phyloP scores from a whole-genome alignment of 2,797 vertebrate species.

The Sebastes hubbsi region DNA sequence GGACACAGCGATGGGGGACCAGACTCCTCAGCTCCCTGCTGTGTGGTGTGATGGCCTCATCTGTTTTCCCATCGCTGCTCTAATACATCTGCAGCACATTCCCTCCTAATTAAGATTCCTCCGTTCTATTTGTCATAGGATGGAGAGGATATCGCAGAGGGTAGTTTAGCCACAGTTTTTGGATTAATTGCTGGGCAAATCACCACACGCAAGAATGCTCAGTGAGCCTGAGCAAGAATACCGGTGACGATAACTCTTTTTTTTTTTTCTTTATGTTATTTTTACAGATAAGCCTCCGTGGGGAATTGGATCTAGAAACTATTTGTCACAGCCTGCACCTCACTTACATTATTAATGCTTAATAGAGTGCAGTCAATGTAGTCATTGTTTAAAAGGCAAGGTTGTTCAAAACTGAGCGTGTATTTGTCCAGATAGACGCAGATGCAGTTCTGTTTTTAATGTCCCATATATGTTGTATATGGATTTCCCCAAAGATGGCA shows the following conservation, averaged over 20 bases:
- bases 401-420: conserved; percentile 4
- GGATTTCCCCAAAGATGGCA: not conserved
- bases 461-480: not conserved
- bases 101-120: conserved; percentile 85
- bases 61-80: conserved; percentile 81
- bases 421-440: not conserved
- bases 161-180: conserved; percentile 83
- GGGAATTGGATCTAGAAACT: conserved; percentile 51
- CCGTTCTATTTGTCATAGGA: conserved; percentile 82
- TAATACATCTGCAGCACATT: conserved; percentile 81
- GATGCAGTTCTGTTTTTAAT: not conserved
- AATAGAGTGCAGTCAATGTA: conserved; percentile 46
- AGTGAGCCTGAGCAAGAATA: conserved; percentile 63
- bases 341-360: conserved; percentile 49
- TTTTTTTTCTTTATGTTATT: conserved; percentile 48
- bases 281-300: conserved; percentile 58
- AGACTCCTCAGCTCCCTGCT: conserved; percentile 78
- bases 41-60: conserved; percentile 83
- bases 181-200: conserved; percentile 84
- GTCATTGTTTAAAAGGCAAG: conserved; percentile 41
- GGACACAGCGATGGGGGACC: conserved; percentile 79
- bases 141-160: conserved; percentile 77
- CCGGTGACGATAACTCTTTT: conserved; percentile 58
- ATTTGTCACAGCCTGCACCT: conserved; percentile 54
- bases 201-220: conserved; percentile 72